phyloP scores from a whole-genome alignment of 1,140 invertebrate genomes.

The Panagrolaimus sp. region DNA sequence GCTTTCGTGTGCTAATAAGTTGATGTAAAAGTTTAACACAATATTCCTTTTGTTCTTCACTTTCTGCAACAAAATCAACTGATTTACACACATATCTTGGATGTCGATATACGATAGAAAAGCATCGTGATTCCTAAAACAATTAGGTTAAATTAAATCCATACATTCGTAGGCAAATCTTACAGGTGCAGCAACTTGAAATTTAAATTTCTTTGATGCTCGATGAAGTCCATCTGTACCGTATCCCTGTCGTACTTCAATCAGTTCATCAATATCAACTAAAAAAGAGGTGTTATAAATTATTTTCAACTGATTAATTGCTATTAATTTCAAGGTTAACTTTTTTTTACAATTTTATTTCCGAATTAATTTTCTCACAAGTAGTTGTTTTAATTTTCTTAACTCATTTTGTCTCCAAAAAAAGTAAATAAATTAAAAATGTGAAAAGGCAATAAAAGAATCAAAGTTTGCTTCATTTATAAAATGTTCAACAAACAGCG shows the following conservation, averaged over 20 bases:
- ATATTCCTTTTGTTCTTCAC: slow-evolving; percentile 18
- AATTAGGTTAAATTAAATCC: background rate
- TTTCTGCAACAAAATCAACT: slow-evolving; percentile 46
- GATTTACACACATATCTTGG: slow-evolving; percentile 51
- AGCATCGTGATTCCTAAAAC: slow-evolving; percentile 52
- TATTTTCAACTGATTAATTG: too few relatives aligned
- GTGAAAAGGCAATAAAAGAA: too few relatives aligned
- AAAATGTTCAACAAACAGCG: too few relatives aligned
- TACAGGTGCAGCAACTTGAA: slow-evolving; percentile 46
- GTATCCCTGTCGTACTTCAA: slow-evolving; percentile 54
- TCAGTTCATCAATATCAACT: slow-evolving; percentile 45
- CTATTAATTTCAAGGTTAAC: too few relatives aligned
- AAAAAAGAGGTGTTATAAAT: slow-evolving; percentile 16
- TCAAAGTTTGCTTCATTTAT: too few relatives aligned
- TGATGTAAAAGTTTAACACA: slow-evolving; percentile 36
- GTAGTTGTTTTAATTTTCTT: too few relatives aligned
- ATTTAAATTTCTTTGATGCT: slow-evolving; percentile 45
- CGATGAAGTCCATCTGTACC: slow-evolving; percentile 50
- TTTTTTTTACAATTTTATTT: too few relatives aligned
- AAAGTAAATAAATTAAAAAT: too few relatives aligned
- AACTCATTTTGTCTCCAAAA: too few relatives aligned
- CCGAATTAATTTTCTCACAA: too few relatives aligned
- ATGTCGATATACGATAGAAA: slow-evolving; percentile 54
- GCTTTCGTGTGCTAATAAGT: slow-evolving; percentile 26
- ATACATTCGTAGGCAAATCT: slow-evolving; percentile 13